Base-by-base conservation (phyloP, 2,113 vertebrate species). In the Notarius quadriscutis region DNA sequence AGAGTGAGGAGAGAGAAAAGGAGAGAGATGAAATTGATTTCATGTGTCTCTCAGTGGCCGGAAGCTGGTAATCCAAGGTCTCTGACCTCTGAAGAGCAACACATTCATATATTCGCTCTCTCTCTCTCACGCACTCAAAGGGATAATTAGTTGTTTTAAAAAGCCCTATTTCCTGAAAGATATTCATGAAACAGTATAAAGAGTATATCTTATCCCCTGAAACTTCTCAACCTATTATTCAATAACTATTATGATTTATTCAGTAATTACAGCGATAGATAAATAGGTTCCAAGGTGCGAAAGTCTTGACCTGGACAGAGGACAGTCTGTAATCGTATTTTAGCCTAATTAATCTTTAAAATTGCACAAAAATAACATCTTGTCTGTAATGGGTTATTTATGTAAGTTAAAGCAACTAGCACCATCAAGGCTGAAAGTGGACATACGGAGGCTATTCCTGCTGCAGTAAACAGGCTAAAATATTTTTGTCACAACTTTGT, bases 21-120 rank as follows among this genome's bases (percentile, higher is more conserved):
- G 83, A 78, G 80, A 87, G 83, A 85, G 87, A 69, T 87, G 85
- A 92, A 92, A 92, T 88, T 87, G 86, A 92, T 87, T 91, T 88
- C 90, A 92, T 90, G 88, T 93, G 91, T 85, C 86, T 83, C 84
- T 89, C 83, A 87, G 83, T 41, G 84, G 87, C 84, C 89, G 86
- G 89, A 92, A 91, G 82, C 50, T 85, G 85, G 71, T 86, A 88
- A 92, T 89, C 81, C 74, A 84, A 88, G 84, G 86, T 91, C 88
- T 85, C 87, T 91, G 90, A 92, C 85, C 69, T 87, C 80, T 75
- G 78, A 72, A 84, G 89, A 25, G 74, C 85, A 58, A 89, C 58
- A 84, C 51, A 50, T 84, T 84, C 27, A 27, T 53, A 17, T 27
- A 48, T 53, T 51, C 27, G 25, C 12, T 14, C 17, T 48, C 50